Base-by-base conservation (phyloP, 2,888 invertebrate species). In the Leptogaster cylindrica region DNA sequence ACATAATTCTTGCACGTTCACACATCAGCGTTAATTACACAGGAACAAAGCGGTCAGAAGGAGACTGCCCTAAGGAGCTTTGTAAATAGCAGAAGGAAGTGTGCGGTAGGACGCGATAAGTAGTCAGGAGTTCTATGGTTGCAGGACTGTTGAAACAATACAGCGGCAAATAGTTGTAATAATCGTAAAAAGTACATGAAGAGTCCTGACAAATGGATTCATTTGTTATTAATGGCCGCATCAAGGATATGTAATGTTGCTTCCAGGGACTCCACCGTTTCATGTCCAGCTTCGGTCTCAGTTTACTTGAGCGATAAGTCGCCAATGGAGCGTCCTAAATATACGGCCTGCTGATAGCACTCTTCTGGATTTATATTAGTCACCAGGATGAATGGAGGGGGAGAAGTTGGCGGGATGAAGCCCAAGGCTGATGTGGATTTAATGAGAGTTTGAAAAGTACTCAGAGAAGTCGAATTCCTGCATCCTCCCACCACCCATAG, bases 131-230 rank as follows among this genome's bases (percentile, higher is more conserved):
- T n/a, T n/a, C n/a, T n/a, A n/a, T n/a, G 50, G 55, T 18, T 65
- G 50, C 65, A 55, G 58, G 65, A 36, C 50, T 46, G 36, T 41
- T 66, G 44, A 51, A 51, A 69, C 52, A 63, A 69, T 69, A 69
- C 63, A 66, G 46, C 69, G 61, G 66, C 64, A 69, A 69, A 69
- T 69, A 69, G 69, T 69, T 69, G 69, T 69, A 69, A 69, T 69
- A 69, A 69, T 69, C 69, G 69, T 69, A 69, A 69, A 68, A 69
- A 69, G 66, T 63, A 69, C 69, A 69, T 69, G 66, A 66, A 69
- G 61, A 69, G 63, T 44, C 50, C 69, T 69, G 66, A 69, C 69
- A 69, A 69, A 69, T 69, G 69, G 66, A 69, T 69, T 69, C 69
- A 66, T 69, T 66, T 66, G 69, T 69, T 69, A 69, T 69, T 69